phyloP scores from a whole-genome alignment of 1,140 invertebrate genomes.

The Solen grandis region DNA sequence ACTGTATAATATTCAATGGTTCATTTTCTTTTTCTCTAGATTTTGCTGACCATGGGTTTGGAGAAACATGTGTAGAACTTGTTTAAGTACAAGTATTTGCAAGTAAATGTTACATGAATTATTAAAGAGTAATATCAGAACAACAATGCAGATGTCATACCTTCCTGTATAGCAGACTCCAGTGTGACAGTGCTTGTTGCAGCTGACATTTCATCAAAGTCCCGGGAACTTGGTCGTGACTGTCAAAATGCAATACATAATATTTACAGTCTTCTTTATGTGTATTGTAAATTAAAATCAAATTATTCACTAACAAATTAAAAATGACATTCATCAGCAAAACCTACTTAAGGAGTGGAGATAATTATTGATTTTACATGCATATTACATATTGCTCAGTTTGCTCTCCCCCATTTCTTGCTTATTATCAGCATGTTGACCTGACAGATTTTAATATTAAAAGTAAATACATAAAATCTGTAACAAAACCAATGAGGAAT shows the following conservation, averaged over 20 bases:
- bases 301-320: too few species aligned
- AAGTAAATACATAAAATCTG: too few species aligned
- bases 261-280: background rate
- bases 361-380: too few species aligned
- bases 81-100: background rate
- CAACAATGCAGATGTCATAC: background rate
- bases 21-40: too few species aligned
- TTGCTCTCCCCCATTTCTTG: too few species aligned
- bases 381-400: too few species aligned
- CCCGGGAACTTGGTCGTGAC: conserved; percentile 33
- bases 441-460: too few species aligned
- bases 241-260: conserved; percentile 13
- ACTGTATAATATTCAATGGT: too few species aligned
- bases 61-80: background rate
- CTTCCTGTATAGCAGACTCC: conserved; percentile 37
- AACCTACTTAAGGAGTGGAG: too few species aligned
- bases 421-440: too few species aligned
- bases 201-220: conserved; percentile 20
- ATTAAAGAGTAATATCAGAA: background rate
- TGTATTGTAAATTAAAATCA: background rate
- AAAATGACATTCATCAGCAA: too few species aligned
- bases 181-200: background rate
- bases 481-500: too few species aligned
- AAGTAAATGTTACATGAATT: background rate
- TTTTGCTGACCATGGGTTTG: background rate